Evolutionary conservation across 2,888 invertebrate species (phyloP).

Genomic region (Toxonevra muliebris): DNA sequence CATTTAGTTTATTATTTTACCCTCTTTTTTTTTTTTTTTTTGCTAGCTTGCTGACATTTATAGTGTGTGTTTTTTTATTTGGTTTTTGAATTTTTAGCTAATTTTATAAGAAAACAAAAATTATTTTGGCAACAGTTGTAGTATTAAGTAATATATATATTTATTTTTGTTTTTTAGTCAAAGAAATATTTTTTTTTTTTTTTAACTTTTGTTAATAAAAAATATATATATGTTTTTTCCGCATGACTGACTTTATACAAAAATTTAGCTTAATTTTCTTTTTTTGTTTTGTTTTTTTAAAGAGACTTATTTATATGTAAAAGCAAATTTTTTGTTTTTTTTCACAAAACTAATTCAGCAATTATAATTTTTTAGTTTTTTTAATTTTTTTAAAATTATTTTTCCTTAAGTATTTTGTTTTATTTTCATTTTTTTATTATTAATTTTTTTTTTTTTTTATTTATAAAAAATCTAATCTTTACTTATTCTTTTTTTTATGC

Average conservation of each 20-base stretch:
- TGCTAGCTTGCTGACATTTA: neutral
- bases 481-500: slow-evolving; percentile 39
- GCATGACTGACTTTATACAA: too few relatives aligned
- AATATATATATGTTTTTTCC: too few relatives aligned
- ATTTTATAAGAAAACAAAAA: too few relatives aligned
- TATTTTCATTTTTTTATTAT: slow-evolving; percentile 35
- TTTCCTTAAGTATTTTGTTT: slow-evolving; percentile 37
- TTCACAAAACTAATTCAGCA: slow-evolving; percentile 5
- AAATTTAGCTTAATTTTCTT: too few relatives aligned
- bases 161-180: too few relatives aligned
- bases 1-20: slow-evolving; percentile 58
- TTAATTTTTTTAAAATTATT: slow-evolving; percentile 16
- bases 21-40: slow-evolving; percentile 26
- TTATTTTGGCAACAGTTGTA: neutral
- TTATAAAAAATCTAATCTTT: slow-evolving; percentile 11
- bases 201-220: too few relatives aligned
- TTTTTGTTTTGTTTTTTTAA: too few relatives aligned
- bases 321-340: neutral
- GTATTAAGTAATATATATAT: neutral
- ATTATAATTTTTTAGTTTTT: slow-evolving; percentile 3
- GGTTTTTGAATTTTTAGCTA: too few relatives aligned
- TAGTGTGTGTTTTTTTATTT: too few relatives aligned
- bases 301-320: neutral
- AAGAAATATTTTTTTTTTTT: too few relatives aligned
- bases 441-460: slow-evolving; percentile 30